Base-by-base conservation (phyloP, 2,797 vertebrate genomes). In the Betta splendens region DNA sequence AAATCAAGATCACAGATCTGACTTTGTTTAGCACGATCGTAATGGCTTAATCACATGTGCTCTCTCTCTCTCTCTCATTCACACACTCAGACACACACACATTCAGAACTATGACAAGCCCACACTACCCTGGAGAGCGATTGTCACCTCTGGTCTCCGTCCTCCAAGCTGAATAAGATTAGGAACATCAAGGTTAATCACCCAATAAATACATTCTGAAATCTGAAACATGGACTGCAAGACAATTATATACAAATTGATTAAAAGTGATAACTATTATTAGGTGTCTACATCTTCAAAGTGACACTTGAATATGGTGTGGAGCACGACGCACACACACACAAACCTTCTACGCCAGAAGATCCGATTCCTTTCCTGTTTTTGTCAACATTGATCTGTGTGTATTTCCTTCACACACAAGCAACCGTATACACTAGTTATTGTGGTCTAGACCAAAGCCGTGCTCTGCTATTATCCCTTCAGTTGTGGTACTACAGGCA, bases 121-220 rank as follows among this genome's bases (percentile, higher is more conserved):
- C 39, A 70, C 44, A 35, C 32, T 63, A 53, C 35, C 50, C 55
- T 40, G 51, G 77, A 77, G 79, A 72, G 79, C 40, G 71, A 84
- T 70, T 71, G 77, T 82, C 66, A 54, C 40, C 71, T 61, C 38
- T 76, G 66, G 64, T 72, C 49, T 82, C 67, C 15, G 7, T 76
- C 60, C 60, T 82, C 63, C 69, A 47, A 75, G 45, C 49, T 63
- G 56, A 60, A 67, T 68, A 44, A 25, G 67, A 80, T 79, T 56
- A 69, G 64, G 67, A 69, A 76, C 79, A 65, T 83, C 67, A 71
- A 75, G 69, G 66, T 79, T 75, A 83, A 86, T 86, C 77, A 77
- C 68, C 62, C 72, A 91, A 92, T 93, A 92, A 92, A 93, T 93
- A 93, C 92, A 93, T 92, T 92, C 90, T 88, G 61, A 83, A 87